Percentiles rank a stretch among this genome's conserved stretches.
These are phyloP conservation scores for Macrostomum lignano DNA, from an alignment of 1,140 invertebrate genomes.

Conservation along the genomic window DNA sequence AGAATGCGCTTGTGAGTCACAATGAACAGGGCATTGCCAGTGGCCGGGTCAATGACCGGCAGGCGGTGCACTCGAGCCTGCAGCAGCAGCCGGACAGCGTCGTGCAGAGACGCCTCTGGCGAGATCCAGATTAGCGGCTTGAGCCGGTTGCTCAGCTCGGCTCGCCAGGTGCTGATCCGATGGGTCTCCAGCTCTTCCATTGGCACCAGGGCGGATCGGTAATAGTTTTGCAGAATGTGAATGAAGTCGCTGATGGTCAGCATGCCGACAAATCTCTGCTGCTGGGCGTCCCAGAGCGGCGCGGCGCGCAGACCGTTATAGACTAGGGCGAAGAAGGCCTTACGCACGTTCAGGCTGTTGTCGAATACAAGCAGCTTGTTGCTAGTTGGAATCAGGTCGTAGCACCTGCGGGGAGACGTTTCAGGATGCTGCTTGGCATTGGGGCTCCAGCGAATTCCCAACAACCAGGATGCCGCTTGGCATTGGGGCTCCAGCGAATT, in stretches of 20 bases:
- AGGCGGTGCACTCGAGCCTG: slow-evolving; percentile 46
- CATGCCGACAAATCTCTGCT: slow-evolving; percentile 70
- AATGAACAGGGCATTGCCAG: slow-evolving; percentile 89
- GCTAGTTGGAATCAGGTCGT: slow-evolving; percentile 80
- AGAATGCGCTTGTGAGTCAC: slow-evolving; percentile 93
- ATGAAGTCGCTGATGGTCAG: slow-evolving; percentile 98
- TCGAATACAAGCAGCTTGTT: slow-evolving; percentile 88
- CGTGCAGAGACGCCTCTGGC: slow-evolving; percentile 37
- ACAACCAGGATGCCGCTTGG: too few relatives aligned
- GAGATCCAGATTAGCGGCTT: slow-evolving; percentile 20
- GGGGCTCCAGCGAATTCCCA: too few relatives aligned
- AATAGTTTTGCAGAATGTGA: slow-evolving; percentile 62
- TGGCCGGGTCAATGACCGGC: slow-evolving; percentile 70
- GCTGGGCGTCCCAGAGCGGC: slow-evolving; percentile 70
- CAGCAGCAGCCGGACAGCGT: slow-evolving; percentile 44
- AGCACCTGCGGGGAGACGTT: too few relatives aligned
- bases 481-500: too few relatives aligned
- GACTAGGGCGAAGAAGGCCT: slow-evolving; percentile 88
- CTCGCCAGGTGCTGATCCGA: slow-evolving; percentile 33
- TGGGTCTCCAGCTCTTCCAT: slow-evolving; percentile 86
- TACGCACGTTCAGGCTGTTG: slow-evolving; percentile 48
- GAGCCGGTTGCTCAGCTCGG: slow-evolving; percentile 19
- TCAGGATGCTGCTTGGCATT: too few relatives aligned
- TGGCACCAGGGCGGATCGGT: slow-evolving; percentile 50
- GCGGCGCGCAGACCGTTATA: slow-evolving; percentile 95